These are phyloP conservation scores for Timema podura DNA, from an alignment of 2,888 invertebrate genomes.

Conservation along the genomic window DNA sequence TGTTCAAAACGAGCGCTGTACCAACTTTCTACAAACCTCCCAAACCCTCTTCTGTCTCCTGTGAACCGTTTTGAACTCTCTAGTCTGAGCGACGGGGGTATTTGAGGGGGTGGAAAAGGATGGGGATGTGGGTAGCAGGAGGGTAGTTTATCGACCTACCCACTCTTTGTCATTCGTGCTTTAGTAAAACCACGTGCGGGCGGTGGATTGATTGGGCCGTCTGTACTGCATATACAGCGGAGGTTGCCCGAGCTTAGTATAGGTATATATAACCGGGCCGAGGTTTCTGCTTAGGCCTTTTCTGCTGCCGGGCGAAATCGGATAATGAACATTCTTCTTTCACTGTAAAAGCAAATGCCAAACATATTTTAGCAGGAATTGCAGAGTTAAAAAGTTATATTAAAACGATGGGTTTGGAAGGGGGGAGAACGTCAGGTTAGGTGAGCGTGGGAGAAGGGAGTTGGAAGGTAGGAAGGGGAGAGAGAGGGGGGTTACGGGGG, in stretches of 20 bases:
- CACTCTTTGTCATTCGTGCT: slow-evolving; percentile 30
- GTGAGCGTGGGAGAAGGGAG: slow-evolving; percentile 9
- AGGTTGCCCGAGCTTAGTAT: slow-evolving; percentile 25
- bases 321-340: slow-evolving; percentile 35
- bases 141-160: too few species aligned
- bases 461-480: slow-evolving; percentile 16
- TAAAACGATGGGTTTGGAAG: slow-evolving; percentile 32
- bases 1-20: too few species aligned
- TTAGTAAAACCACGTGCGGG: slow-evolving; percentile 30
- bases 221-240: slow-evolving; percentile 19
- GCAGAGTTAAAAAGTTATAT: slow-evolving; percentile 35
- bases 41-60: too few species aligned
- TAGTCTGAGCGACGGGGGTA: too few species aligned
- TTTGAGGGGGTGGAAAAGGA: too few species aligned
- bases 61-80: too few species aligned
- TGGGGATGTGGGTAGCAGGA: too few species aligned
- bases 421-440: slow-evolving; percentile 19
- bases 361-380: slow-evolving; percentile 36
- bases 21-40: too few species aligned
- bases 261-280: slow-evolving; percentile 31
- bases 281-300: slow-evolving; percentile 34
- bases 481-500: slow-evolving; percentile 17
- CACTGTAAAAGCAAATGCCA: slow-evolving; percentile 35
- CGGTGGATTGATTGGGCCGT: slow-evolving; percentile 29
- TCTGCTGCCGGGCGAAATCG: slow-evolving; percentile 32